Evolutionary conservation across 2,888 invertebrate genomes (phyloP).

Genomic region (Metalampra italica): DNA sequence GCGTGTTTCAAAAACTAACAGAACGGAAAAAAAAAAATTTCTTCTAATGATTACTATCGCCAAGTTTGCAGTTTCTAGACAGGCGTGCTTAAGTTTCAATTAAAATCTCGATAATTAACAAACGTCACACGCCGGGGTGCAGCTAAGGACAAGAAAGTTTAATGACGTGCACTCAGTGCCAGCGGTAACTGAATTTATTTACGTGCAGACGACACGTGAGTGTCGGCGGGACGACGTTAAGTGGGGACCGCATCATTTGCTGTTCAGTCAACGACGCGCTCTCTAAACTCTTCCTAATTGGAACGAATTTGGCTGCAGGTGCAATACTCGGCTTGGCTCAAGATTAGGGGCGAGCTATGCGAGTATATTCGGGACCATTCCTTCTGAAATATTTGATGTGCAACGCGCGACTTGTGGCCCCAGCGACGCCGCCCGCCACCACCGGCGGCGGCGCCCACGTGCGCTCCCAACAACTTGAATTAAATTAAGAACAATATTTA

Average conservation of each 20-base stretch:
- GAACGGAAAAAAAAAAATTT: conserved; percentile 6
- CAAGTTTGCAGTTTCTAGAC: conserved; percentile 3
- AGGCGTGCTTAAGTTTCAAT: conserved; percentile 20
- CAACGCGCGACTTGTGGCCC: conserved; percentile 65
- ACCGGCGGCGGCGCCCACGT: conserved; percentile 51
- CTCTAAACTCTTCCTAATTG: conserved; percentile 76
- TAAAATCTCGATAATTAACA: conserved; percentile 57
- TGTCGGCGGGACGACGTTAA: conserved; percentile 63
- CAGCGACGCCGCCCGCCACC: conserved; percentile 23
- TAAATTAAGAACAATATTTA: conserved; percentile 78
- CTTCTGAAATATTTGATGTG: conserved; percentile 72
- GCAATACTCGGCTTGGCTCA: conserved; percentile 75
- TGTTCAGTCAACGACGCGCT: conserved; percentile 71
- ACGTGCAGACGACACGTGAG: conserved; percentile 65
- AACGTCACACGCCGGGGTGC: conserved; percentile 47
- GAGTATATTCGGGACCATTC: conserved; percentile 62
- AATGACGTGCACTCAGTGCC: conserved; percentile 67
- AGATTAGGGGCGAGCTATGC: conserved; percentile 74
- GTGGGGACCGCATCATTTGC: conserved; percentile 77
- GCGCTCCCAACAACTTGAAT: conserved; percentile 63
- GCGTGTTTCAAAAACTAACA: conserved; percentile 6
- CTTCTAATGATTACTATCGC: conserved; percentile 10
- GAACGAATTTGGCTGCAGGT: conserved; percentile 78
- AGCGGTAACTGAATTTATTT: conserved; percentile 69
- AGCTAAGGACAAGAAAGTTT: conserved; percentile 68